Evolutionary conservation across 2,888 invertebrate species (phyloP).

Genomic region (Ectemnius continuus): DNA sequence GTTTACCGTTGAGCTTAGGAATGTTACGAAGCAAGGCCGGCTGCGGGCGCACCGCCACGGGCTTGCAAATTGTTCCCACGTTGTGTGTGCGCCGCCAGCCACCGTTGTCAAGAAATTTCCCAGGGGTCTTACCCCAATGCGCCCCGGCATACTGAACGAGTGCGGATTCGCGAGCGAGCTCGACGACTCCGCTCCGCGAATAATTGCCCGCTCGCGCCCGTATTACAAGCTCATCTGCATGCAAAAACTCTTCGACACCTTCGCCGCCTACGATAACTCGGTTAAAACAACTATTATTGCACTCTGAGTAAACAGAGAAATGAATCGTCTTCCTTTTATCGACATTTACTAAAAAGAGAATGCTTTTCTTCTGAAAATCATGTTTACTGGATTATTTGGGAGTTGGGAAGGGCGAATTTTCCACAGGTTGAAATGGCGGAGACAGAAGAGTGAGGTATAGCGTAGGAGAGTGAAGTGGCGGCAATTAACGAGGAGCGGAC

Average conservation of each 20-base stretch:
- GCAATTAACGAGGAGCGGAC: not conserved
- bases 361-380: too few species aligned
- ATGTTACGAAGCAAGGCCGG: constrained; percentile 58
- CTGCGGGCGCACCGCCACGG: constrained; percentile 61
- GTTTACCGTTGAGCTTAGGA: constrained; percentile 66
- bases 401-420: constrained; percentile 32
- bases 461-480: not conserved
- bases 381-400: too few species aligned
- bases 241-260: too few species aligned
- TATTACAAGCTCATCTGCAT: constrained; percentile 27
- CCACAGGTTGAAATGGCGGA: not conserved
- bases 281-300: constrained; percentile 13
- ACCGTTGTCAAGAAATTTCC: constrained; percentile 68
- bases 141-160: constrained; percentile 60
- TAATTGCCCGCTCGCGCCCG: constrained; percentile 27
- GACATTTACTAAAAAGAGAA: not conserved
- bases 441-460: too few species aligned
- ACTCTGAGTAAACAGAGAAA: not conserved
- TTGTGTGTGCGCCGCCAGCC: constrained; percentile 51
- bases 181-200: constrained; percentile 32
- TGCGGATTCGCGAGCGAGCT: constrained; percentile 35
- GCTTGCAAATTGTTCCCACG: constrained; percentile 73
- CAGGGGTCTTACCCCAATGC: constrained; percentile 59
- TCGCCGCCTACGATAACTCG: too few species aligned
- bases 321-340: not conserved